Conservation (phyloP, 2,797 vertebrate species). For the Cyprinella venusta region DNA sequence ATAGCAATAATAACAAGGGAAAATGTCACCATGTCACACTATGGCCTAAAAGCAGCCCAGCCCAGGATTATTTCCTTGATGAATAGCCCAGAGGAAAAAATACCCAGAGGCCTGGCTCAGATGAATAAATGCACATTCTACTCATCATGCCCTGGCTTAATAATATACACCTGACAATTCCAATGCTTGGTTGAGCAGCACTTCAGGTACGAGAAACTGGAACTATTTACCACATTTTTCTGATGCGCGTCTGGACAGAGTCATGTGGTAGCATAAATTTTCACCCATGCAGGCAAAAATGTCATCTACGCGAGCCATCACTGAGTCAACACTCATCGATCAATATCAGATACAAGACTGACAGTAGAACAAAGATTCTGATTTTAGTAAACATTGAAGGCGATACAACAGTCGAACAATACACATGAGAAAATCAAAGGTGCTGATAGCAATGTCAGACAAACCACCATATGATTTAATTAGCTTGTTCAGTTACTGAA, state of each 20-base stretch:
- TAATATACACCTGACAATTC: conserved; percentile 16
- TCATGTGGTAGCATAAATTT: conserved; percentile 23
- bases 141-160: conserved; percentile 12
- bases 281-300: conserved; percentile 19
- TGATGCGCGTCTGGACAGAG: background rate
- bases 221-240: background rate
- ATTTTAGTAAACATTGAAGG: conserved; percentile 9
- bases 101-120: conserved; percentile 20
- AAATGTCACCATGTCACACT: conserved; percentile 39
- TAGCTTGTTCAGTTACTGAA: background rate
- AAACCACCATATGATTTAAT: background rate
- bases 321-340: background rate
- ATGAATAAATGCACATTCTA: conserved; percentile 36
- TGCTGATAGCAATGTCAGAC: background rate
- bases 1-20: conserved; percentile 34
- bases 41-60: conserved; percentile 11
- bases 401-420: background rate
- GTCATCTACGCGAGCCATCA: conserved; percentile 1
- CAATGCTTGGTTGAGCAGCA: background rate
- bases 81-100: conserved; percentile 21
- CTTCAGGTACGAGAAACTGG: conserved; percentile 5
- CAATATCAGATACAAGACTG: conserved; percentile 33
- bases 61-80: conserved; percentile 13
- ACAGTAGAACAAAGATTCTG: background rate
- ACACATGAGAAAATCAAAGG: background rate